Percentiles rank a stretch among this genome's conserved stretches.
phyloP scores from a whole-genome alignment of 2,888 invertebrate species.

The Pegoplata infirma region DNA sequence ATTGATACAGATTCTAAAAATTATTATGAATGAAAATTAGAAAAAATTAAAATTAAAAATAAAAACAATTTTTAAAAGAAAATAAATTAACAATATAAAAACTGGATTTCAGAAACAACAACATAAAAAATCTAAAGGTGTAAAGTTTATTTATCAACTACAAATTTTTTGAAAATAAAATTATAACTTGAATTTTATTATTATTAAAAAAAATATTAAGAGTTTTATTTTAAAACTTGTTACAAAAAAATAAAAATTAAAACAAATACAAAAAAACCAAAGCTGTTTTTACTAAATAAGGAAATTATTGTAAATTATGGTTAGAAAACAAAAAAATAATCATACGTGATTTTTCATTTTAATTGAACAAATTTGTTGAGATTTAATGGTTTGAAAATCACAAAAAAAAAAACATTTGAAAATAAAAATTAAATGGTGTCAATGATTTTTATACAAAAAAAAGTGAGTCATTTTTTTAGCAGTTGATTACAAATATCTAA shows the following conservation, averaged over 20 bases:
- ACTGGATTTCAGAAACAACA: conserved; percentile 3
- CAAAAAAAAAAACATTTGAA: neutral
- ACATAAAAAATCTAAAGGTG: conserved; percentile 39
- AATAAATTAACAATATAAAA: conserved; percentile 7
- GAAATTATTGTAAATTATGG: conserved; percentile 45
- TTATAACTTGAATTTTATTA: neutral
- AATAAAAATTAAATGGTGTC: conserved; percentile 52
- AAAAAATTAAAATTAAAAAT: conserved; percentile 5
- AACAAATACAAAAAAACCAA: neutral
- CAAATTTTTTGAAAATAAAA: conserved; percentile 24
- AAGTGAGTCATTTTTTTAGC: conserved; percentile 42
- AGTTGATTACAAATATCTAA: conserved; percentile 1
- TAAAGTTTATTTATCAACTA: conserved; percentile 41
- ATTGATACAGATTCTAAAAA: conserved; percentile 43
- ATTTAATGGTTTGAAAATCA: conserved; percentile 33
- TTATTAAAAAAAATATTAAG: neutral
- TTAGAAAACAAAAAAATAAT: conserved; percentile 33
- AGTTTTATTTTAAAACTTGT: neutral
- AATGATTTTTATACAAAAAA: conserved; percentile 48
- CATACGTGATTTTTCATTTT: conserved; percentile 53
- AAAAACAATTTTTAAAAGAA: conserved; percentile 10
- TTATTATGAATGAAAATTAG: conserved; percentile 55
- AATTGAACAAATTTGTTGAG: conserved; percentile 54
- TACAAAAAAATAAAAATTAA: too few species aligned
- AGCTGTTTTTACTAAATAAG: conserved; percentile 53